Conservation (phyloP, 2,113 vertebrate species). For the Callorhinus ursinus region DNA sequence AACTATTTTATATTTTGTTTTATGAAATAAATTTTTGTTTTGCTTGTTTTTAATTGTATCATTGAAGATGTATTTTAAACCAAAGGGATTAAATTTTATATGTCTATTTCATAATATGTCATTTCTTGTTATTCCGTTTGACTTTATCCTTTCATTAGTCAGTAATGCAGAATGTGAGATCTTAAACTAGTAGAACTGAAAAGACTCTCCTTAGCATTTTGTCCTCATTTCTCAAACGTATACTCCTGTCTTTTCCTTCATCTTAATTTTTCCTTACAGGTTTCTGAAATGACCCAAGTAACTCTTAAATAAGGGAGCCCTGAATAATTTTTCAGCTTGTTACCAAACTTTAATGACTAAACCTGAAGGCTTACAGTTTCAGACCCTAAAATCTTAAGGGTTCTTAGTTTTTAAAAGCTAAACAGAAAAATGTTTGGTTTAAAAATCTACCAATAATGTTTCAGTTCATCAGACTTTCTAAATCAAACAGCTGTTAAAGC, state of each 20-base stretch:
- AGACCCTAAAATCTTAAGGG: not conserved
- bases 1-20: slow-evolving; percentile 81
- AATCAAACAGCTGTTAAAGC: not conserved
- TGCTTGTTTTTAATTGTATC: slow-evolving; percentile 81
- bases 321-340: not conserved
- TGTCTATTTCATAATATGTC: slow-evolving; percentile 84
- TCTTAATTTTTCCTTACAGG: not conserved
- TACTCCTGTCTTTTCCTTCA: not conserved
- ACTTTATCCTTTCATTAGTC: not conserved
- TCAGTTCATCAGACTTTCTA: not conserved
- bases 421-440: not conserved
- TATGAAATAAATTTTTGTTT: slow-evolving; percentile 78
- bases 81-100: slow-evolving; percentile 90
- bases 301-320: not conserved
- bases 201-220: not conserved
- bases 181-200: too few species aligned
- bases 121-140: not conserved
- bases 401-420: not conserved
- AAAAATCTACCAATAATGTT: not conserved
- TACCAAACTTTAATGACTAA: not conserved
- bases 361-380: not conserved
- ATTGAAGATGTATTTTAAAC: slow-evolving; percentile 84
- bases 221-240: not conserved
- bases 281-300: not conserved
- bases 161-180: not conserved